Percentiles rank a stretch among this genome's conserved stretches.
phyloP scores from a whole-genome alignment of 2,888 invertebrate genomes.

The Aphidoletes aphidimyza region DNA sequence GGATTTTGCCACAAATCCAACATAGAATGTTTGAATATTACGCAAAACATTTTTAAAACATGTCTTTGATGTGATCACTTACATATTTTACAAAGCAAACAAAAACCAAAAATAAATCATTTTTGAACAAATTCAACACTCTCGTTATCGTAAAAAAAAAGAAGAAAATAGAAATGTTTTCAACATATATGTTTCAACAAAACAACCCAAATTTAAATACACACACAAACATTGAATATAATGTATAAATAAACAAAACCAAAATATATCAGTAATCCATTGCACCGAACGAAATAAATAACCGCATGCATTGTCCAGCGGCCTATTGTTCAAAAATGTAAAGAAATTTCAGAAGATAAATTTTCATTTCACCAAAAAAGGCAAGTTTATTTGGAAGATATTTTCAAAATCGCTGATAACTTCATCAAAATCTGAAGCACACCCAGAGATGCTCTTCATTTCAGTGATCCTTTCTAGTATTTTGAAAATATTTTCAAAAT shows the following conservation, averaged over 20 bases:
- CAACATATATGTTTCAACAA: too few species aligned
- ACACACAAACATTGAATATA: neutral
- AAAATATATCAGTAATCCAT: neutral
- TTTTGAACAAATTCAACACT: neutral
- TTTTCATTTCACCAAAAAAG: too few species aligned
- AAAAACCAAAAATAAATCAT: neutral
- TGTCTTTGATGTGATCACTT: constrained; percentile 42
- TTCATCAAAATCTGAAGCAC: too few species aligned
- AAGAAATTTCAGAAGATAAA: too few species aligned
- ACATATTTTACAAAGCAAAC: neutral
- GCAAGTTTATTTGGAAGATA: neutral
- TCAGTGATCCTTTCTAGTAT: too few species aligned
- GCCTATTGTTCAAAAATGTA: too few species aligned
- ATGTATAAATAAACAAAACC: neutral
- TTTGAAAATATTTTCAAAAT: too few species aligned
- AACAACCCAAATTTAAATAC: too few species aligned
- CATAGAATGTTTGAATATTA: too few species aligned
- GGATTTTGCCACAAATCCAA: too few species aligned
- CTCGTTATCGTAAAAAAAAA: neutral
- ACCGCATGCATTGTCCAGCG: neutral
- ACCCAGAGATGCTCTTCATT: too few species aligned
- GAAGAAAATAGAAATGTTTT: neutral
- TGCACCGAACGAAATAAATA: neutral
- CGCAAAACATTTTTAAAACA: neutral
- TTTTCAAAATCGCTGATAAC: too few species aligned